A percentile compares a stretch with the other conserved stretches of the same genome.
These are phyloP conservation scores for Salticus scenicus DNA, from an alignment of 2,888 invertebrate genomes.

Conservation along the genomic window DNA sequence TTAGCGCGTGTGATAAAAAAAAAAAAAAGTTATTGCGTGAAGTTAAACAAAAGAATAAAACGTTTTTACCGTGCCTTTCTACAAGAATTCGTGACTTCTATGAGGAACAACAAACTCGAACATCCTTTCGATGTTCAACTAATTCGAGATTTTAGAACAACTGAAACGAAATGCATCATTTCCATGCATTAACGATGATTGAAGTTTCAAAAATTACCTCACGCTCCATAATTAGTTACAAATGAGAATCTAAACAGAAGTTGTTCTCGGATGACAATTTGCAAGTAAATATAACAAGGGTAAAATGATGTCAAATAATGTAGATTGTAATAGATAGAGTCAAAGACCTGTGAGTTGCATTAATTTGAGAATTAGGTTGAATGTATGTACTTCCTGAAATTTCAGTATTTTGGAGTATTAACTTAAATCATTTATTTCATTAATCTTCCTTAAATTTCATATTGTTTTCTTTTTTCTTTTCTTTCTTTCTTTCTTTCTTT, in stretches of 20 bases:
- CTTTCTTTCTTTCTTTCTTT: too few species aligned
- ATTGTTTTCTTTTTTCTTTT: too few species aligned
- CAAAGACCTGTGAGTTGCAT: too few species aligned
- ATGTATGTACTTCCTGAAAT: too few species aligned
- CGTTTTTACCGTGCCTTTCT: conserved; percentile 24
- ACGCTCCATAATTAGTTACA: conserved; percentile 10
- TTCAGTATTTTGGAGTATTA: too few species aligned
- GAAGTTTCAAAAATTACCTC: not conserved
- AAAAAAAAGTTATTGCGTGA: conserved; percentile 1
- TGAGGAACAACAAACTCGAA: not conserved
- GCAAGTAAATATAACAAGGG: too few species aligned
- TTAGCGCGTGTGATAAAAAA: not conserved
- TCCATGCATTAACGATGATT: not conserved
- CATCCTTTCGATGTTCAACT: not conserved
- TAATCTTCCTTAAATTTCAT: too few species aligned
- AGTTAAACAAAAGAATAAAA: not conserved
- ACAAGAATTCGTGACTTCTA: conserved; percentile 31
- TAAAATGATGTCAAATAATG: too few species aligned
- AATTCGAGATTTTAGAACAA: not conserved
- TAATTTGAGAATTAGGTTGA: too few species aligned
- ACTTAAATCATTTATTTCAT: too few species aligned
- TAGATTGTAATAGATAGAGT: too few species aligned
- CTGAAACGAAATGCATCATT: not conserved
- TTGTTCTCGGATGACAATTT: not conserved
- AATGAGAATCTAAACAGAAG: not conserved